These are phyloP conservation scores for Phalanger gymnotis DNA, from an alignment of 2,797 vertebrate species.

Conservation along the genomic window DNA sequence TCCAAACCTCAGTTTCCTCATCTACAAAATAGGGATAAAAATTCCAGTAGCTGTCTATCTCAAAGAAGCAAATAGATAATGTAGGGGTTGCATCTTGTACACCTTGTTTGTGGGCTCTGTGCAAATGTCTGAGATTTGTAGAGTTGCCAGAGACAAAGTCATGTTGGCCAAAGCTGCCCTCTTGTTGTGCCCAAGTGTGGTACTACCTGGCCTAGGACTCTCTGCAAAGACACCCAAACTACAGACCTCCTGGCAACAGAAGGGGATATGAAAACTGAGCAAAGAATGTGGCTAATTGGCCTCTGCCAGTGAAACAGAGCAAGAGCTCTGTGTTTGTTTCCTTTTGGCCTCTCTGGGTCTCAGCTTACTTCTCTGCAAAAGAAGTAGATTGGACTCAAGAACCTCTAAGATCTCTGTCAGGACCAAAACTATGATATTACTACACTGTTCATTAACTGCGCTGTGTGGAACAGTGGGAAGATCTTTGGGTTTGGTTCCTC, in stretches of 20 bases:
- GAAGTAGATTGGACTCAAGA: background rate
- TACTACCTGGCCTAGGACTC: background rate
- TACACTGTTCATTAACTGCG: background rate
- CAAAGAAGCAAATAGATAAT: background rate
- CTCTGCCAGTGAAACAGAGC: background rate
- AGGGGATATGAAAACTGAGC: background rate
- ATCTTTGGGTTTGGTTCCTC: background rate
- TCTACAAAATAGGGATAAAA: background rate
- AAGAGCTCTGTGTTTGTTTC: background rate
- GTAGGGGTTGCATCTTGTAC: background rate
- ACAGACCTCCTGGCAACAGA: background rate
- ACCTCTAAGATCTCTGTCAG: background rate
- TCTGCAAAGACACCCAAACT: background rate
- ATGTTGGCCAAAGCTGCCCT: background rate
- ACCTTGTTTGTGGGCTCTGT: background rate
- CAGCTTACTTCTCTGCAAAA: background rate
- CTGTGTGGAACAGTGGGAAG: background rate
- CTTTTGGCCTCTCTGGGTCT: background rate
- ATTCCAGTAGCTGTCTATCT: background rate
- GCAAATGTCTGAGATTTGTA: background rate
- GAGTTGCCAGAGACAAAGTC: background rate
- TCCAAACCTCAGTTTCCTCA: background rate
- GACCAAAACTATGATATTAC: background rate
- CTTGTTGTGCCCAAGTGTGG: background rate
- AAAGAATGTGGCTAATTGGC: background rate